Base-by-base conservation (phyloP, 2,113 vertebrate genomes). In the Thamnaconus septentrionalis region DNA sequence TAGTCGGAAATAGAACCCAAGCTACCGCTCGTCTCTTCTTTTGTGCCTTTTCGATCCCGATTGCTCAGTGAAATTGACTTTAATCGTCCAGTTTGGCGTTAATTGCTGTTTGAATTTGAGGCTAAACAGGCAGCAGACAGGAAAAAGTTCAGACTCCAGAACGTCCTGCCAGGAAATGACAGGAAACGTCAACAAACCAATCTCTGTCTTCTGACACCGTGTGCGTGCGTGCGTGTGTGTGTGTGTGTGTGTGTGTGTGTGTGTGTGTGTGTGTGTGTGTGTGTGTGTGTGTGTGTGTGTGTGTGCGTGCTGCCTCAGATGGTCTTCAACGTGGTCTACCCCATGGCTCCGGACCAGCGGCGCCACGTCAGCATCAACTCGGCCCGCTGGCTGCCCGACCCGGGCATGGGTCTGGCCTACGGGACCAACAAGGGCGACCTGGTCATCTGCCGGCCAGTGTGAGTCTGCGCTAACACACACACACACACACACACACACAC, bases 331-430 rank as follows among this genome's bases (percentile, higher is more conserved):
- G 97, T 99, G 78, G 93, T 98, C 11, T 99, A 99, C 76, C 97
- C 97, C 0, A 98, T 99, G 97, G 96, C 97, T 82, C 96, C 97
- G 0, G 97, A 99, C 89, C 97, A 99, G 90, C 88, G 97, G 50
- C 92, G 97, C 88, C 96, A 99, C 0, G 97, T 99, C 90, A 99
- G 97, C 88, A 99, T 99, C 84, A 99, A 99, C 88, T 99, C 97
- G 0, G 97, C 97, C 54, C 94, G 97, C 62, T 99, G 96, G 96
- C 94, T 99, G 53, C 97, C 97, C 0, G 97, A 98, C 47, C 96
- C 97, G 0, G 97, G 97, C 40, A 93, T 99, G 59, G 97, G 97
- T 70, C 85, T 99, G 86, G 97, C 97, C 0, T 99, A 99, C 4
- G 97, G 97, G 61, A 99, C 97, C 87, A 99, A 98, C 92, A 98